Evolutionary conservation across 2,888 invertebrate species (phyloP).

Genomic region (Molorchus minor): DNA sequence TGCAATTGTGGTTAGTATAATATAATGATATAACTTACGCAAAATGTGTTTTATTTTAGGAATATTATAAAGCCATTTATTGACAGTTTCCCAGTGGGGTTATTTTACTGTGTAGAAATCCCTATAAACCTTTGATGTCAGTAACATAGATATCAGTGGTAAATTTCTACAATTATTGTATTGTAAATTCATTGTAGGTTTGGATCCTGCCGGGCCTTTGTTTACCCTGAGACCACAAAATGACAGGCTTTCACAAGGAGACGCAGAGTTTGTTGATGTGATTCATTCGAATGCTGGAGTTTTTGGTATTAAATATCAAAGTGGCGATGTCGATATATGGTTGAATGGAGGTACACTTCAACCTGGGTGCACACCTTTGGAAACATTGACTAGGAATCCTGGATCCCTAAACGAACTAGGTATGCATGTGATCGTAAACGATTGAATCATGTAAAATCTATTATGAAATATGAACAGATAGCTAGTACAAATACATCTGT

Average conservation of each 20-base stretch:
- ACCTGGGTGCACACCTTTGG: constrained; percentile 32
- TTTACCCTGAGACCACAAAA: constrained; percentile 16
- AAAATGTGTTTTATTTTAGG: too few relatives aligned
- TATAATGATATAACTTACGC: too few relatives aligned
- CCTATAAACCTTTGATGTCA: too few relatives aligned
- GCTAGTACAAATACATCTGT: too few relatives aligned
- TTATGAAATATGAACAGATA: too few relatives aligned
- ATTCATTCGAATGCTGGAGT: constrained; percentile 38
- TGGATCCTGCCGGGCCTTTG: constrained; percentile 40
- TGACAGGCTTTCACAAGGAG: constrained; percentile 30
- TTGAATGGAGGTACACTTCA: constrained; percentile 37
- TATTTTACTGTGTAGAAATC: too few relatives aligned
- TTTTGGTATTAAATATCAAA: constrained; percentile 25
- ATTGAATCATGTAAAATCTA: too few relatives aligned
- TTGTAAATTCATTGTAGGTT: constrained; percentile 30
- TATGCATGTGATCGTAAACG: constrained; percentile 19
- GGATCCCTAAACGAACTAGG: constrained; percentile 31
- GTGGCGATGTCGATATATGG: constrained; percentile 39
- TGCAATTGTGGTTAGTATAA: too few relatives aligned
- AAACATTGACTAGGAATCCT: constrained; percentile 25
- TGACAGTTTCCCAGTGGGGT: too few relatives aligned
- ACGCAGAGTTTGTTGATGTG: constrained; percentile 39
- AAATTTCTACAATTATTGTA: too few relatives aligned
- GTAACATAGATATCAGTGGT: too few relatives aligned
- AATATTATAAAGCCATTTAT: too few relatives aligned